These are phyloP conservation scores for Drosophila nr. perissopoda DNA, from an alignment of 2,888 invertebrate species.

Conservation along the genomic window DNA sequence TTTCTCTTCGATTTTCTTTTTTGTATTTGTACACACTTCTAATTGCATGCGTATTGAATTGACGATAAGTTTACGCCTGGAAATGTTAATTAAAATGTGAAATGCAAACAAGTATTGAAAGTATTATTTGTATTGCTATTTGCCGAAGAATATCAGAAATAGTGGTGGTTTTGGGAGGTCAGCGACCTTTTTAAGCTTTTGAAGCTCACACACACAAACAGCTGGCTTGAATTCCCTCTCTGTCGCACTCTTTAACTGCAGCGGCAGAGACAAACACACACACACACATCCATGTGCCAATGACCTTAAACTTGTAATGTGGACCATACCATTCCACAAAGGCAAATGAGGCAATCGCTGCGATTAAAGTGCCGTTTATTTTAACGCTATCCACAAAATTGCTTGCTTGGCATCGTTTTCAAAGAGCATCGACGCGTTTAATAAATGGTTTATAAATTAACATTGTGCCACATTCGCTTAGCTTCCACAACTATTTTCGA, in stretches of 20 bases:
- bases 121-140: slow-evolving; percentile 12
- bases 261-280: slow-evolving; percentile 12
- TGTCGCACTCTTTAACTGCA: slow-evolving; percentile 28
- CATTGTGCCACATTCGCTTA: slow-evolving; percentile 46
- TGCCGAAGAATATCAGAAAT: background rate
- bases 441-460: slow-evolving; percentile 43
- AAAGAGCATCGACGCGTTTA: slow-evolving; percentile 3
- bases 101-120: slow-evolving; percentile 50
- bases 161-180: slow-evolving; percentile 30
- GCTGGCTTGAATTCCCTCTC: slow-evolving; percentile 22
- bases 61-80: slow-evolving; percentile 67
- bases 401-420: slow-evolving; percentile 44
- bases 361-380: slow-evolving; percentile 66
- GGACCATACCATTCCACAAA: slow-evolving; percentile 48
- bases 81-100: slow-evolving; percentile 81
- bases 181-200: slow-evolving; percentile 44
- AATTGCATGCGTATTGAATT: slow-evolving; percentile 72
- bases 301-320: slow-evolving; percentile 56
- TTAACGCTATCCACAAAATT: slow-evolving; percentile 56
- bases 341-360: slow-evolving; percentile 47
- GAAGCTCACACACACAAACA: slow-evolving; percentile 16
- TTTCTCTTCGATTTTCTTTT: slow-evolving; percentile 4
- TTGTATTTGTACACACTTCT: slow-evolving; percentile 59
- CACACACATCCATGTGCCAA: slow-evolving; percentile 38
- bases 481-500: slow-evolving; percentile 7